Evolutionary conservation across 2,113 vertebrate species (phyloP).

Genomic region (Pyxicephalus adspersus): DNA sequence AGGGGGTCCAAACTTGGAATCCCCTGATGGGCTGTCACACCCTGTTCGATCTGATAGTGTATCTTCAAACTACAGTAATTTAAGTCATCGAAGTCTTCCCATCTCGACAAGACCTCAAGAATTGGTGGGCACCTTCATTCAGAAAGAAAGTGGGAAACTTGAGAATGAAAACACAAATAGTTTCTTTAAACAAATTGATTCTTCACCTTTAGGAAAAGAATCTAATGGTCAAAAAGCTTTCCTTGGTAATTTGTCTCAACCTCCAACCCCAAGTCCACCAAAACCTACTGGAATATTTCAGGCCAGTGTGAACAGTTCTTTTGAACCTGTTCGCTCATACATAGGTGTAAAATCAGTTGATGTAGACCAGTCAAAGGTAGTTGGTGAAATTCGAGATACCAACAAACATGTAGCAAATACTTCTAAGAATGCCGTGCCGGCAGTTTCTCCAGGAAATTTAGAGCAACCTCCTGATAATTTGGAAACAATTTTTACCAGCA

Average conservation of each 20-base stretch:
- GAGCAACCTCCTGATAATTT: slow-evolving; percentile 96
- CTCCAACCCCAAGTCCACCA: slow-evolving; percentile 89
- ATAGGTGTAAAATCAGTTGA: slow-evolving; percentile 83
- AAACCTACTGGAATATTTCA: slow-evolving; percentile 93
- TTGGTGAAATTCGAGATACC: slow-evolving; percentile 76
- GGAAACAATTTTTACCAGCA: slow-evolving; percentile 81
- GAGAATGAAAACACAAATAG: slow-evolving; percentile 75
- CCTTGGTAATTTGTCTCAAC: slow-evolving; percentile 68
- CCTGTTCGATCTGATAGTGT: slow-evolving; percentile 82
- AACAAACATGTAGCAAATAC: slow-evolving; percentile 55
- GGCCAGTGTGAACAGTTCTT: slow-evolving; percentile 94
- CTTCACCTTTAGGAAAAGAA: slow-evolving; percentile 78
- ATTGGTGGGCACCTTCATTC: slow-evolving; percentile 86
- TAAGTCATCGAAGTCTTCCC: slow-evolving; percentile 79
- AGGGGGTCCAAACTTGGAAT: slow-evolving; percentile 82
- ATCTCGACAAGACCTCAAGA: slow-evolving; percentile 75
- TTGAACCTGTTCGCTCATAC: slow-evolving; percentile 91
- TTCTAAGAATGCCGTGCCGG: slow-evolving; percentile 42
- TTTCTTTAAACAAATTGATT: slow-evolving; percentile 96
- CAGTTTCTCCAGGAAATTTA: slow-evolving; percentile 82
- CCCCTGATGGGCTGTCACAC: slow-evolving; percentile 72
- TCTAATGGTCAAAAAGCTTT: slow-evolving; percentile 65
- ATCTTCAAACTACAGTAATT: slow-evolving; percentile 83
- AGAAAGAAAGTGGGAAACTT: slow-evolving; percentile 90
- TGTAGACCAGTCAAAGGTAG: slow-evolving; percentile 86